A percentile compares a stretch with the other conserved stretches of the same genome.
Evolutionary conservation across 2,113 vertebrate species (phyloP).

Genomic region (Mormoops blainvillei): DNA sequence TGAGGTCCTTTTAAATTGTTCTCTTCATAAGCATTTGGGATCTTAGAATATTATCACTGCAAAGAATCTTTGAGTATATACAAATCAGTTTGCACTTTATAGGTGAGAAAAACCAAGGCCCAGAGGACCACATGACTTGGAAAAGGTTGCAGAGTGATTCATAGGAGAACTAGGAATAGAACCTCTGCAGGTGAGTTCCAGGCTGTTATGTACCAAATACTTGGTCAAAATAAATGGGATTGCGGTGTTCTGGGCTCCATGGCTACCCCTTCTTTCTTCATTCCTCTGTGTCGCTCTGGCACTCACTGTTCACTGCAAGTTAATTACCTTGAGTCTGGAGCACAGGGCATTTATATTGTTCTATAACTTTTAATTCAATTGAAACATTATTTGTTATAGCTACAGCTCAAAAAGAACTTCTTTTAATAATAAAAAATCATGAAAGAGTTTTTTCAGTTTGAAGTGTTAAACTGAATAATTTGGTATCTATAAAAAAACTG

Average conservation of each 20-base stretch:
- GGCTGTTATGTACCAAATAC: neutral
- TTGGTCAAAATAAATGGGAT: neutral
- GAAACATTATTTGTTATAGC: neutral
- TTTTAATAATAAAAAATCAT: conserved; percentile 26
- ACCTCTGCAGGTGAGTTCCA: neutral
- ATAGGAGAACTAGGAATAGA: neutral
- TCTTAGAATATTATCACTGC: neutral
- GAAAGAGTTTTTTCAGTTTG: conserved; percentile 15
- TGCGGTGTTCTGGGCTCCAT: neutral
- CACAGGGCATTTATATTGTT: neutral
- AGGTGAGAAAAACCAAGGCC: neutral
- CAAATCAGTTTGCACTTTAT: neutral
- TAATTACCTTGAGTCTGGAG: neutral
- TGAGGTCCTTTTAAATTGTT: neutral
- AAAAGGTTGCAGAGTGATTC: neutral
- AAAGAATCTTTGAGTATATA: neutral
- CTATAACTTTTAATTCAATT: conserved; percentile 20
- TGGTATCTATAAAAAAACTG: conserved; percentile 55
- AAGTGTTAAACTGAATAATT: conserved; percentile 41
- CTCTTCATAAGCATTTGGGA: neutral
- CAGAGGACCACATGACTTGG: neutral
- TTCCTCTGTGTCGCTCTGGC: neutral
- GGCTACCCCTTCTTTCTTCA: conserved; percentile 8
- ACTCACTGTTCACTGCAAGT: neutral
- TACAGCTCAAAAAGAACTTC: neutral